Percentiles rank a stretch among this genome's conserved stretches.
Conservation (phyloP, 1,140 invertebrate genomes). For the Aphelenchoides fujianensis region DNA sequence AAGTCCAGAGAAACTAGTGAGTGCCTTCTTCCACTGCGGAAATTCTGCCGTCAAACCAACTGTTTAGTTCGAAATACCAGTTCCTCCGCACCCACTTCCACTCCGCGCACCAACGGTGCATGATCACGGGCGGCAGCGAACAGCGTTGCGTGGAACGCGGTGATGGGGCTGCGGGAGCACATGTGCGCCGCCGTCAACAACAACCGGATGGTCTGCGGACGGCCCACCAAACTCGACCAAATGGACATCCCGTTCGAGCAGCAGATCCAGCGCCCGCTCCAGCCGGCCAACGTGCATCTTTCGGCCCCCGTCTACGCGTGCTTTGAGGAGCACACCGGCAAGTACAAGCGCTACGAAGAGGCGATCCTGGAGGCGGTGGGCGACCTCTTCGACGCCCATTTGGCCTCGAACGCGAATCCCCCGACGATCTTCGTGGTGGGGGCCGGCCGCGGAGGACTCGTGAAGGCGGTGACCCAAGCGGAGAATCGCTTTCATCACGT, state of each 20-base stretch:
- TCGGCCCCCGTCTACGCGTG: conserved; percentile 93
- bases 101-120: not conserved
- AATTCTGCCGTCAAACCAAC: no score
- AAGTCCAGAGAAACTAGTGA: no score
- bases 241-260: not conserved
- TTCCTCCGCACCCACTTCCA: not conserved
- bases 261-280: conserved; percentile 45
- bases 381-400: conserved; percentile 38
- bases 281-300: conserved; percentile 91
- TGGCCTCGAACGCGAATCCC: not conserved
- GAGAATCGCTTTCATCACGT: conserved; percentile 10
- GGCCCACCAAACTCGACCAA: not conserved
- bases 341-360: conserved; percentile 86
- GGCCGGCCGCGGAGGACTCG: conserved; percentile 89
- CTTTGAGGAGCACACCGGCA: conserved; percentile 95
- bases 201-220: not conserved
- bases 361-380: conserved; percentile 66
- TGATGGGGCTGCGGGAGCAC: not conserved
- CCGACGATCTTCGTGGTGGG: conserved; percentile 82
- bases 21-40: no score
- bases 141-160: not conserved
- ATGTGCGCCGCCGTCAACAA: not conserved
- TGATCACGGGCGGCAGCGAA: not conserved
- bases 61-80: not conserved
- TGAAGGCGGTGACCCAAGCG: conserved; percentile 64